Conservation (phyloP, 2,888 invertebrate genomes). For the Pristionchus arcanus region DNA sequence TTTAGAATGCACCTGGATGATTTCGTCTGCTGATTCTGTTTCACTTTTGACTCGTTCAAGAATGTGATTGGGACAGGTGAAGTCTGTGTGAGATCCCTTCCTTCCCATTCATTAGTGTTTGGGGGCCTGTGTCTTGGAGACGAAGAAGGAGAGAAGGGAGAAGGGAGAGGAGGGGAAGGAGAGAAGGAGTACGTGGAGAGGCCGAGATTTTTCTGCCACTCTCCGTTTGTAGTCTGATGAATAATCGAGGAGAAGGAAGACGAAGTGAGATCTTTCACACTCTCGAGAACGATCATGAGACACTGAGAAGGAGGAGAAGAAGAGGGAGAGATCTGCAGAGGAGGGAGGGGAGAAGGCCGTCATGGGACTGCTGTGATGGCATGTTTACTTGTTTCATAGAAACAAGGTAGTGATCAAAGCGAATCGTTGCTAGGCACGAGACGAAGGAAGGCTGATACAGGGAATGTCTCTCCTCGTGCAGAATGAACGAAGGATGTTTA, state of each 20-base stretch:
- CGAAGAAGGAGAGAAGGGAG: neutral
- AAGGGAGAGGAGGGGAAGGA: neutral
- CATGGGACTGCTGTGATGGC: neutral
- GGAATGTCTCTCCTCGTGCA: neutral
- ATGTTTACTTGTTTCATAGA: neutral
- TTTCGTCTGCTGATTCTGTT: neutral
- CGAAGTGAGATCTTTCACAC: neutral
- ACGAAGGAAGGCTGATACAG: neutral
- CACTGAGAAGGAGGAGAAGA: neutral
- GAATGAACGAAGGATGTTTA: neutral
- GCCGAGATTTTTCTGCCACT: neutral
- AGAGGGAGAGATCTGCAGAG: neutral
- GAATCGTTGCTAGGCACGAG: neutral
- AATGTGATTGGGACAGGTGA: conserved; percentile 17
- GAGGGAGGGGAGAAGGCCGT: neutral
- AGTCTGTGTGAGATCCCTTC: conserved; percentile 18
- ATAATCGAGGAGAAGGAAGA: neutral
- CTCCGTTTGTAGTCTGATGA: conserved; percentile 34
- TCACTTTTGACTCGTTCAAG: neutral
- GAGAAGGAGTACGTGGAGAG: conserved; percentile 21
- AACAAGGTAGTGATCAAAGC: neutral
- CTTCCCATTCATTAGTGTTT: neutral
- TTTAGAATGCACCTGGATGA: neutral
- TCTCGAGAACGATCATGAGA: conserved; percentile 3
- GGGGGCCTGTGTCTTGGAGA: neutral